These are phyloP conservation scores for Venturia canescens DNA, from an alignment of 1,140 invertebrate genomes.

Conservation along the genomic window DNA sequence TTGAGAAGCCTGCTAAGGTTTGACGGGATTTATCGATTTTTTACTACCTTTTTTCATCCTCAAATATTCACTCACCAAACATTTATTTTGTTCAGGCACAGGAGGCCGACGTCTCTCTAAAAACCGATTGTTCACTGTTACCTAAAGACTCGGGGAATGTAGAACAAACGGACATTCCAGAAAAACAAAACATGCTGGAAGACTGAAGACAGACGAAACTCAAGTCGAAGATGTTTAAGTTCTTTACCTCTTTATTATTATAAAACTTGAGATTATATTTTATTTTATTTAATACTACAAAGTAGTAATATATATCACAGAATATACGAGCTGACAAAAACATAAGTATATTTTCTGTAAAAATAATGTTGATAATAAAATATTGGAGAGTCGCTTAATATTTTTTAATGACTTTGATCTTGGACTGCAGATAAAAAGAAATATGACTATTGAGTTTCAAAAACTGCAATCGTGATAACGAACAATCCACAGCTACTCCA, in stretches of 20 bases:
- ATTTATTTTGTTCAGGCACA: not conserved
- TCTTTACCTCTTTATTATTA: too few relatives aligned
- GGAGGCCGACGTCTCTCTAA: not conserved
- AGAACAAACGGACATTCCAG: not conserved
- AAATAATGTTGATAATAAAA: conserved; percentile 2
- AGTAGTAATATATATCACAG: conserved; percentile 7
- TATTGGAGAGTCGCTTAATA: not conserved
- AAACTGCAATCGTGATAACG: too few relatives aligned
- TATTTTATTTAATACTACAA: not conserved
- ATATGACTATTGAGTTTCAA: too few relatives aligned
- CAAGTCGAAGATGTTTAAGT: not conserved
- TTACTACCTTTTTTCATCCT: conserved; percentile 13
- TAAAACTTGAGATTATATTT: not conserved
- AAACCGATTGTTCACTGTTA: not conserved
- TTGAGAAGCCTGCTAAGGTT: conserved; percentile 26
- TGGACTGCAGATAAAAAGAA: too few relatives aligned
- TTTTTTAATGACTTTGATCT: too few relatives aligned
- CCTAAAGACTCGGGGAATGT: not conserved
- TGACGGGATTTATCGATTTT: not conserved
- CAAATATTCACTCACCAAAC: conserved; percentile 21
- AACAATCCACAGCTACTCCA: too few relatives aligned
- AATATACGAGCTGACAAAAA: conserved; percentile 2
- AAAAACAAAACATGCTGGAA: not conserved
- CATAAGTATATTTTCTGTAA: not conserved
- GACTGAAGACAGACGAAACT: not conserved